Conservation (phyloP, 1,140 invertebrate species). For the Harlomillsia oculata region DNA sequence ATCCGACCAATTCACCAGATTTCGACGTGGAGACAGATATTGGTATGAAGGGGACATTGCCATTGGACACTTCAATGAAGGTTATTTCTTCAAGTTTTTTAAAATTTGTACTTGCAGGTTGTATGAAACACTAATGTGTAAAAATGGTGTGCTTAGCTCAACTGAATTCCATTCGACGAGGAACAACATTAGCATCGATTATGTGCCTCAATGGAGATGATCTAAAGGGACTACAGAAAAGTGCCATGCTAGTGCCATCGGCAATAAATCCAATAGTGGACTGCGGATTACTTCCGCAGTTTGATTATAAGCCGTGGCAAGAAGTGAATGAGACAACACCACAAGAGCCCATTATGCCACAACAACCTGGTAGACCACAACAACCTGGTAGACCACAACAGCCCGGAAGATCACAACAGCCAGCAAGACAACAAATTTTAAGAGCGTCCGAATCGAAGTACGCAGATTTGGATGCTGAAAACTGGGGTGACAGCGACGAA, state of each 20-base stretch:
- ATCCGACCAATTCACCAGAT: constrained; percentile 68
- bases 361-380: too few relatives aligned
- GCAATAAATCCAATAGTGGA: constrained; percentile 4
- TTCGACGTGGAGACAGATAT: constrained; percentile 70
- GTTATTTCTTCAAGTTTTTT: constrained; percentile 53
- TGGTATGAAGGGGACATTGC: constrained; percentile 72
- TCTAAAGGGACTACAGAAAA: constrained; percentile 58
- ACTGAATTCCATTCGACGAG: constrained; percentile 72
- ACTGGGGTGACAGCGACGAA: too few relatives aligned
- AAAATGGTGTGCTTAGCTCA: constrained; percentile 51
- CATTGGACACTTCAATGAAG: too few relatives aligned
- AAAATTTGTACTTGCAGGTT: constrained; percentile 1
- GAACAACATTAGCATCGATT: constrained; percentile 65
- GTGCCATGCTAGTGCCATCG: constrained; percentile 54
- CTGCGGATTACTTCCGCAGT: not conserved
- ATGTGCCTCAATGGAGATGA: constrained; percentile 82
- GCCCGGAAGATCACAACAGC: too few relatives aligned
- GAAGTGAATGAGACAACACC: too few relatives aligned
- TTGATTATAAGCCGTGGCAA: constrained; percentile 8
- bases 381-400: too few relatives aligned
- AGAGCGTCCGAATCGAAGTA: too few relatives aligned
- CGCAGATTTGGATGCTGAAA: too few relatives aligned
- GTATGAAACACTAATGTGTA: not conserved
- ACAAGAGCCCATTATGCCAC: too few relatives aligned
- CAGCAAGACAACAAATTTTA: too few relatives aligned